Evolutionary conservation across 2,888 invertebrate species (phyloP), one percentile per base, ranked within the genome.

Genomic region (Catocala nupta): DNA sequence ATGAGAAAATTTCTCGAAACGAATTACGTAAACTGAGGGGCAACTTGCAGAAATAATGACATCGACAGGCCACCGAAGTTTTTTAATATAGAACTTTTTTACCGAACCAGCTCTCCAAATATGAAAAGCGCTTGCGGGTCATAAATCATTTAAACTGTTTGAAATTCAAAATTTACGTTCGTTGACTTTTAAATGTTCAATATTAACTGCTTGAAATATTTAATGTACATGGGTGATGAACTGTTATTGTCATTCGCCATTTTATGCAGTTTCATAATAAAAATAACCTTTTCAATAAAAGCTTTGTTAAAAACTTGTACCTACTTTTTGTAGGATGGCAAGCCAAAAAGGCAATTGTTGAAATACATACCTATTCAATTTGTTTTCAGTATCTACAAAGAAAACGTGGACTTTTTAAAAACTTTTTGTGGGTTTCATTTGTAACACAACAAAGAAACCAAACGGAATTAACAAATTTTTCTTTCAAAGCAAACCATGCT

Each of bases 61-160:
- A 78, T 72, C 73, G 67, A 72, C 71, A 80, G 71, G 72, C 63
- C 53, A 69, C 65, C 65, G 62, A 80, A 86, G 78, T 86, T 86
- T 84, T 84, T 85, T 82, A 84, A 85, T 85, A 82, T 81, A 77
- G 68, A 82, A 84, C 77, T 84, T 84, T 75, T 77, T 70, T 64
- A 74, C 66, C 65, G 71, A 75, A 72, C 70, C 59, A 59, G 67
- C 64, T 73, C 63, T 60, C 65, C 51, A 68, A 75, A 76, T 68
- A 72, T 70, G 63, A 70, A 68, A 74, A 75, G 65, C 68, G 65
- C 63, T 60, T 58, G 50, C 53, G 52, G 64, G 59, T 59, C 69
- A 76, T 78, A 79, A 81, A 80, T 80, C 70, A 79, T 72, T 75
- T 66, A 63, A 54, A 63, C 63, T 63, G 55, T 71, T 72, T 56